Base-by-base conservation (phyloP, 2,888 invertebrate genomes). In the Baccha elongata region DNA sequence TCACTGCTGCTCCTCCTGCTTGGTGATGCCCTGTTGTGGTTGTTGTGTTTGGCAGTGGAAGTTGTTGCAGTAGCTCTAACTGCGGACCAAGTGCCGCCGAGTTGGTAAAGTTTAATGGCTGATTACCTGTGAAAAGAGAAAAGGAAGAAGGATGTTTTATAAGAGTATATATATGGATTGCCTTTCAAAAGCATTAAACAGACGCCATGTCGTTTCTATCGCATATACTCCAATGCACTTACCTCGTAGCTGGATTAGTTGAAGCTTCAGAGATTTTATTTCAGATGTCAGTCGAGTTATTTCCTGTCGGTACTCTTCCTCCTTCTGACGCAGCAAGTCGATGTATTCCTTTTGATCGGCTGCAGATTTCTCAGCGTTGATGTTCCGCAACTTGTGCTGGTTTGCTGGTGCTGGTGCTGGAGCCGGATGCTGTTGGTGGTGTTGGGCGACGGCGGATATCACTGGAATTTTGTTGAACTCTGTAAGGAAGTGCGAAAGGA, bases 221-320 rank as follows among this genome's bases (percentile, higher is more conserved):
- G 23, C 44, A 46, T 19, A 42, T 50, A 42, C 48, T 48, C 19
- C 37, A 13, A 29, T 37, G 50, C 69, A 86, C 89, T 89, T 87
- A 93, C 93, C 92, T 85, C 92, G 92, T 74, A 93, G 89, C 86
- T 93, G 93, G 58, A 93, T 89, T 68, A 93, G 90, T 88, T 93
- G 92, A 68, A 93, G 89, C 87, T 93, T 93, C 67, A 94, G 91
- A 10, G 92, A 91, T 74, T 92, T 91, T 86, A 94, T 93, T 89
- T 94, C 93, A 10, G 93, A 92, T 21, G 93, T 93, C 35, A 94
- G 91, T 65, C 93, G 91, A 73, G 93, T 92, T 35, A 94, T 92
- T 89, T 93, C 93, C 73, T 92, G 91, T 48, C 92, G 90, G 85
- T 92, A 93, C 87, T 93, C 93, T 85, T 93, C 93, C 87, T 94